Percentiles rank a stretch among this genome's conserved stretches.
Evolutionary conservation across 64 coral and sea anemone genomes (phyloP).

Genomic region (Stichodactyla mertensii): DNA sequence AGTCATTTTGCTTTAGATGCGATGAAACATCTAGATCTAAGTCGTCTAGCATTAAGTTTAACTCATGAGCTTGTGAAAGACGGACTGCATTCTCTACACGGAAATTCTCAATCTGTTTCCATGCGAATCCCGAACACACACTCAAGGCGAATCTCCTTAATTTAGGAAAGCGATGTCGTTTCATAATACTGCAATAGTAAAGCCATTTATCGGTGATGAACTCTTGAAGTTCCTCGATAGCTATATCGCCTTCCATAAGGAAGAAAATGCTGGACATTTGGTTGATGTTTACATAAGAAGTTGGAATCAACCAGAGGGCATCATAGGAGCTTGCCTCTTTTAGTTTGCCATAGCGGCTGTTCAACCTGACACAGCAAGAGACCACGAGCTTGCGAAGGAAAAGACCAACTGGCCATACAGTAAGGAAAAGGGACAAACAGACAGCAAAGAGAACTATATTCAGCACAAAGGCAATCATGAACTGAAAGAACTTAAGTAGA

Average conservation of each 20-base stretch:
- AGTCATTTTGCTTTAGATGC: not conserved
- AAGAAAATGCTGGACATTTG: slow-evolving; percentile 69
- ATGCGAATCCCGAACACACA: slow-evolving; percentile 50
- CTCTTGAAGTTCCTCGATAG: slow-evolving; percentile 43
- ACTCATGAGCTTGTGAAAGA: slow-evolving; percentile 15
- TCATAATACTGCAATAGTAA: slow-evolving; percentile 26
- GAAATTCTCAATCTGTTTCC: slow-evolving; percentile 60
- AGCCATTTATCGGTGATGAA: slow-evolving; percentile 55
- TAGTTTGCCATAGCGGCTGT: slow-evolving; percentile 43
- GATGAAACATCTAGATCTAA: slow-evolving; percentile 23
- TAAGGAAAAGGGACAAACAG: slow-evolving; percentile 28
- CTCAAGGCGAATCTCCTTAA: slow-evolving; percentile 45
- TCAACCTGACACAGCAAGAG: slow-evolving; percentile 25
- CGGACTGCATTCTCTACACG: slow-evolving; percentile 33
- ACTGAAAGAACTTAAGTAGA: slow-evolving; percentile 43
- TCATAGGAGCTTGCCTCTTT: slow-evolving; percentile 51
- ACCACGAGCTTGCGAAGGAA: slow-evolving; percentile 46
- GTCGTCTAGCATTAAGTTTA: not conserved
- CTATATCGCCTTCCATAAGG: slow-evolving; percentile 56
- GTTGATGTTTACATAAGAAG: slow-evolving; percentile 11
- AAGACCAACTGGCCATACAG: slow-evolving; percentile 53
- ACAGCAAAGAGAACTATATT: slow-evolving; percentile 54
- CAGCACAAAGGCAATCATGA: slow-evolving; percentile 25
- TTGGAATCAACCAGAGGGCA: slow-evolving; percentile 46
- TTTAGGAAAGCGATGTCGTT: slow-evolving; percentile 46